Evolutionary conservation across 2,797 vertebrate species (phyloP).

Genomic region (Synaphobranchus kaupii): DNA sequence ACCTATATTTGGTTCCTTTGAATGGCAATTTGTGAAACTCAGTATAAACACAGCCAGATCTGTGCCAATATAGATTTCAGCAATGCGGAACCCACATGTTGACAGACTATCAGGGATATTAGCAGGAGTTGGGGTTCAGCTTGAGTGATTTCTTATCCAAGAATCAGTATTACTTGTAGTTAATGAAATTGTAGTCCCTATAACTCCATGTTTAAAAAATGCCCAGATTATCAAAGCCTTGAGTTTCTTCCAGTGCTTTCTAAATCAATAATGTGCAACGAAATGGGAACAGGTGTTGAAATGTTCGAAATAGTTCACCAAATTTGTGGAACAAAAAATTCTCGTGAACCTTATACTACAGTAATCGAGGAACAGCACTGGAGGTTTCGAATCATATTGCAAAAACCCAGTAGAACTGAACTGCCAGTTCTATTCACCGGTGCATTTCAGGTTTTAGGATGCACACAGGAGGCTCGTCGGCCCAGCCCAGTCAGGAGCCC

Average conservation of each 20-base stretch:
- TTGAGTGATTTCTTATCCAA: constrained; percentile 1
- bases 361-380: background rate
- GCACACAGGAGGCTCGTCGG: constrained; percentile 28
- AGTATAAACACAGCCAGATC: background rate
- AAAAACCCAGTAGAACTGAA: constrained; percentile 9
- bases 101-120: background rate
- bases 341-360: background rate
- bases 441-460: constrained; percentile 20
- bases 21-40: background rate
- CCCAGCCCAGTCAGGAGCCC: constrained; percentile 42
- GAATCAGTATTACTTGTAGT: background rate
- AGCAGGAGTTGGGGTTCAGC: background rate
- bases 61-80: background rate
- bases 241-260: background rate
- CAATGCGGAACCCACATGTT: background rate
- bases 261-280: background rate
- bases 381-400: background rate
- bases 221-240: background rate
- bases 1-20: background rate
- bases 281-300: background rate
- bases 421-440: constrained; percentile 25
- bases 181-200: background rate
- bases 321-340: background rate
- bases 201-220: background rate
- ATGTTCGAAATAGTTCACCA: background rate